A percentile compares a stretch with the other conserved stretches of the same genome.
These are phyloP conservation scores for Diadumene lineata DNA, from an alignment of 92 coral and sea anemone species.

Conservation along the genomic window DNA sequence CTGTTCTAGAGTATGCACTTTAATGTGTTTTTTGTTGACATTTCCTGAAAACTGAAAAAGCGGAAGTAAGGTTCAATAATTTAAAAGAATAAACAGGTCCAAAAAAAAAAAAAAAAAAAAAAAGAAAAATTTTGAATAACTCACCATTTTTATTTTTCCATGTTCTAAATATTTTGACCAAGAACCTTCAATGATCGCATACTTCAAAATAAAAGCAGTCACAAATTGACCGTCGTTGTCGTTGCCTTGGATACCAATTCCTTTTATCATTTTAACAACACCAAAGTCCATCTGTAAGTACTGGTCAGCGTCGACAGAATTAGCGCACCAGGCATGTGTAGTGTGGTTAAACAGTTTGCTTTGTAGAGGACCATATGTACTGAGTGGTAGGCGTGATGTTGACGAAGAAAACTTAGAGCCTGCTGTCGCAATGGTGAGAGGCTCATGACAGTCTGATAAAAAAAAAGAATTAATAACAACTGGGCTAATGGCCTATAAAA, in stretches of 20 bases:
- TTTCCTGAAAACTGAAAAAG: conserved; percentile 17
- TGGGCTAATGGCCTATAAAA: not conserved
- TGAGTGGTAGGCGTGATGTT: conserved; percentile 13
- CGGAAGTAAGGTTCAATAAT: not conserved
- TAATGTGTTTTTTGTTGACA: not conserved
- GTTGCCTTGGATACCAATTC: conserved; percentile 29
- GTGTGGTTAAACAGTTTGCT: conserved; percentile 10
- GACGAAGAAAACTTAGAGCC: not conserved
- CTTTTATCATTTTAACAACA: conserved; percentile 20
- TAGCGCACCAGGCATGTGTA: conserved; percentile 31
- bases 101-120: no score
- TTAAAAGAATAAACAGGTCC: not conserved
- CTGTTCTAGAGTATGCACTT: not conserved
- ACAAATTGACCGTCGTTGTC: conserved; percentile 16
- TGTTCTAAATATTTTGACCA: conserved; percentile 6
- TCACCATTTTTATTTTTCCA: not conserved
- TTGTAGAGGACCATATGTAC: conserved; percentile 24
- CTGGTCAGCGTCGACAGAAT: conserved; percentile 21
- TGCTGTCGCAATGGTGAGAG: not conserved
- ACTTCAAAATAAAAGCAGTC: conserved; percentile 12
- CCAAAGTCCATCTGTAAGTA: conserved; percentile 25
- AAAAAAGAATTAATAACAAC: not conserved
- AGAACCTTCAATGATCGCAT: conserved; percentile 15
- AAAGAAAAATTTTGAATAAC: no score
- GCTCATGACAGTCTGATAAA: not conserved